These are phyloP conservation scores for Echiichthys vipera DNA, from an alignment of 2,797 vertebrate genomes.

Conservation along the genomic window DNA sequence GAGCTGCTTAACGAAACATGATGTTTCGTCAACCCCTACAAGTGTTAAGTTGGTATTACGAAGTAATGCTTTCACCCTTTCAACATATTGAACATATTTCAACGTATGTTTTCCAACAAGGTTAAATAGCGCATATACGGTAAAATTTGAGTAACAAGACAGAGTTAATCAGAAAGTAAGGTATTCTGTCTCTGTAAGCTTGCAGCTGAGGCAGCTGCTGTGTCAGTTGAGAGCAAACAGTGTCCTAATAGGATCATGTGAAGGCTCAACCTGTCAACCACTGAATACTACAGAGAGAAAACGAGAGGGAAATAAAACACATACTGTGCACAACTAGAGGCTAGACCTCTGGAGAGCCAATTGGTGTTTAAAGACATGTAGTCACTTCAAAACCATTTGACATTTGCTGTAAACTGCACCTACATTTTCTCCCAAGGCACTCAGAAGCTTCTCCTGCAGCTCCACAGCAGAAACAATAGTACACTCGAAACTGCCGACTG, in stretches of 20 bases:
- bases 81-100: too few relatives aligned
- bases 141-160: background rate
- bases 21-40: too few relatives aligned
- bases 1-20: too few relatives aligned
- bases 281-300: slow-evolving; percentile 16
- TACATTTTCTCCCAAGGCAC: background rate
- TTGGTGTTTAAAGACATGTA: background rate
- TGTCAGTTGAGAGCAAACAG: slow-evolving; percentile 27
- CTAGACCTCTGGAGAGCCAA: background rate
- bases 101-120: background rate
- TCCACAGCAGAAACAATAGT: background rate
- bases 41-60: too few relatives aligned
- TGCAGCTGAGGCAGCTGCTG: slow-evolving; percentile 19
- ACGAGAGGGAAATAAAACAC: background rate
- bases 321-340: background rate
- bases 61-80: too few relatives aligned
- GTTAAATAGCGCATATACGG: background rate
- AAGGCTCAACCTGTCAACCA: slow-evolving; percentile 47
- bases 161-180: background rate
- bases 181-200: background rate
- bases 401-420: background rate
- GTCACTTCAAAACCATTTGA: background rate
- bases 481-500: background rate
- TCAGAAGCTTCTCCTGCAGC: background rate
- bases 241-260: slow-evolving; percentile 49